phyloP scores from a whole-genome alignment of 92 coral and sea anemone species.

The Zoanthus sansibaricus region DNA sequence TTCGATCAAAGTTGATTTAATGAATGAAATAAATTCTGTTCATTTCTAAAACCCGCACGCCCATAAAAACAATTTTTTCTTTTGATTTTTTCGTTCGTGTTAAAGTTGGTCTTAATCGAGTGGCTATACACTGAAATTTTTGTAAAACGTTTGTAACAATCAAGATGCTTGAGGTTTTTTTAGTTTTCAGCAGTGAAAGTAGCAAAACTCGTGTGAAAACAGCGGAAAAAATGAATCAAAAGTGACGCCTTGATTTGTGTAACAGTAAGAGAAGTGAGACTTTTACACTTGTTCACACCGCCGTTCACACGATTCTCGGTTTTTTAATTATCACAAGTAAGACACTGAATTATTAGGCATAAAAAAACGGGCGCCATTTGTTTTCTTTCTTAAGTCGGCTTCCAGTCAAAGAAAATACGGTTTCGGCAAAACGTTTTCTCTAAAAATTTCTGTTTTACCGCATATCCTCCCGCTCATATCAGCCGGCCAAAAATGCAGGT shows the following conservation, averaged over 20 bases:
- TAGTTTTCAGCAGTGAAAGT: slow-evolving; percentile 11
- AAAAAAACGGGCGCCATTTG: background rate
- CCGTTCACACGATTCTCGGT: background rate
- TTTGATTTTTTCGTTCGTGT: background rate
- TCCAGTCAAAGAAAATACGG: background rate
- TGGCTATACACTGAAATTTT: background rate
- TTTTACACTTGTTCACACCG: background rate
- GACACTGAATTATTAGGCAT: background rate
- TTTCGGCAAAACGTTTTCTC: slow-evolving; percentile 22
- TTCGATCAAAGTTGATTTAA: background rate
- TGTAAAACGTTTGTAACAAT: background rate
- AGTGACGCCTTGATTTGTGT: slow-evolving; percentile 9
- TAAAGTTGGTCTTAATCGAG: background rate
- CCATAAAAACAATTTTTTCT: background rate
- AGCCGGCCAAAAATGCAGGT: slow-evolving; percentile 32
- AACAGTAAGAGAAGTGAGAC: slow-evolving; percentile 14
- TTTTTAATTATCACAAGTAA: background rate
- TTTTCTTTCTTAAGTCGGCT: background rate
- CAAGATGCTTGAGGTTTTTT: background rate
- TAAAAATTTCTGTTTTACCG: slow-evolving; percentile 26
- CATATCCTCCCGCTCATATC: slow-evolving; percentile 31
- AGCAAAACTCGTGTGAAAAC: background rate
- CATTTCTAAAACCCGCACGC: slow-evolving; percentile 3
- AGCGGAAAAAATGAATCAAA: background rate
- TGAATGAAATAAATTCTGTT: slow-evolving; percentile 13